Conservation (phyloP, 1,140 invertebrate species). For the Carposina sasakii region DNA sequence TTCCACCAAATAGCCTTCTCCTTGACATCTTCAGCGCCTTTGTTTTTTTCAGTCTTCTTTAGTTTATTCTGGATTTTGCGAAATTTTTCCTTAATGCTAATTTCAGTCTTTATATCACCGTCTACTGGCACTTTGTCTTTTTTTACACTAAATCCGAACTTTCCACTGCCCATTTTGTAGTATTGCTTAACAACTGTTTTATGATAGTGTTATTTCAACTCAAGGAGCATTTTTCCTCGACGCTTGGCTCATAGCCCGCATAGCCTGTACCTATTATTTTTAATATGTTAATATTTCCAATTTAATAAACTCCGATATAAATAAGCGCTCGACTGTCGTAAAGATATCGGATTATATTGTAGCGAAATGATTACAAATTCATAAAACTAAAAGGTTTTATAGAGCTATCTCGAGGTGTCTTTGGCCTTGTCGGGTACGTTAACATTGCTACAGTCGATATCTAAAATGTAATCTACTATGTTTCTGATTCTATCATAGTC, state of each 20-base stretch:
- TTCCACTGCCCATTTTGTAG: constrained; percentile 58
- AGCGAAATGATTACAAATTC: constrained; percentile 53
- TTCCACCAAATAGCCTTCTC: constrained; percentile 67
- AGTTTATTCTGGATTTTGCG: constrained; percentile 64
- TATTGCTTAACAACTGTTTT: constrained; percentile 27
- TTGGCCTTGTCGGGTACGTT: constrained; percentile 65
- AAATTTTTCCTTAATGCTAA: constrained; percentile 67
- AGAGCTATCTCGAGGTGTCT: constrained; percentile 55
- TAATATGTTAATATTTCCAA: constrained; percentile 37
- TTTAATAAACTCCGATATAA: constrained; percentile 28
- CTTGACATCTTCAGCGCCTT: constrained; percentile 50
- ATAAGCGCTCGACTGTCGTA: constrained; percentile 46
- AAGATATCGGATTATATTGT: constrained; percentile 63
- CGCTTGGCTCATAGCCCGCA: constrained; percentile 28
- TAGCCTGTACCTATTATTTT: constrained; percentile 33
- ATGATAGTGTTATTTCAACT: constrained; percentile 21
- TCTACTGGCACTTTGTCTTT: constrained; percentile 53
- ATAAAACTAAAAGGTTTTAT: constrained; percentile 67
- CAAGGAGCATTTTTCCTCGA: constrained; percentile 34
- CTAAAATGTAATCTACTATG: constrained; percentile 59
- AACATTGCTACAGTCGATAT: constrained; percentile 52
- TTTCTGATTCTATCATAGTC: constrained; percentile 49
- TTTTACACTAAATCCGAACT: constrained; percentile 51
- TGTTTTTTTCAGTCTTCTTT: constrained; percentile 64
- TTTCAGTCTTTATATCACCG: constrained; percentile 54